These are phyloP conservation scores for Catalaphyllia jardinei DNA, from an alignment of 64 coral and sea anemone species.

Conservation along the genomic window DNA sequence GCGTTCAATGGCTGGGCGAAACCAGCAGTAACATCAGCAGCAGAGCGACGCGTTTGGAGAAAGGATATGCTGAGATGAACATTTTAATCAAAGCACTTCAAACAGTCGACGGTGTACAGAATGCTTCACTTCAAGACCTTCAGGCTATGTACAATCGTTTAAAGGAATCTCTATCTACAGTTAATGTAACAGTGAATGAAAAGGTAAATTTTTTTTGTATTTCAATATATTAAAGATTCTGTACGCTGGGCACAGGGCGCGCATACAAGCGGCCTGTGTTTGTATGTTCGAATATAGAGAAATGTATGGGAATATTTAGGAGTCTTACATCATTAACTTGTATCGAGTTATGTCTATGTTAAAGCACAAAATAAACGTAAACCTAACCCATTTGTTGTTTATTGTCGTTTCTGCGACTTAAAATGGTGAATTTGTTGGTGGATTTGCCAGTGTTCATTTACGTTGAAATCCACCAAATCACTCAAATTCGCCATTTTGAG, in stretches of 20 bases:
- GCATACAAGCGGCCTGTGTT: no score
- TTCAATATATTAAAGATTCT: background rate
- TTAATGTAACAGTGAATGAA: background rate
- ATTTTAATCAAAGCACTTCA: background rate
- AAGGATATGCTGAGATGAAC: slow-evolving; percentile 27
- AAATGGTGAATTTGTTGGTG: no score
- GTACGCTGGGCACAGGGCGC: background rate
- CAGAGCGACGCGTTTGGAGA: background rate
- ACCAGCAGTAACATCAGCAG: background rate
- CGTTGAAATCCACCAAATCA: no score
- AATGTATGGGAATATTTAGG: no score
- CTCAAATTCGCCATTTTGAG: no score
- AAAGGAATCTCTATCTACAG: background rate
- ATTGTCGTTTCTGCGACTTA: no score
- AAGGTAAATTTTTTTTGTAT: slow-evolving; percentile 2
- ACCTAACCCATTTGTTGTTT: no score
- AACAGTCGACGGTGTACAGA: background rate
- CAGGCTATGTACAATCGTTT: background rate
- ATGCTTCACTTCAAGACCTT: background rate
- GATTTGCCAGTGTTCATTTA: no score
- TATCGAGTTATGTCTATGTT: no score
- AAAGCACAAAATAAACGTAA: no score
- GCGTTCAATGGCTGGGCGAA: background rate
- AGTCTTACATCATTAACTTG: no score
- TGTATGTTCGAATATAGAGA: no score